Base-by-base conservation (phyloP, 2,113 vertebrate species). In the Edolisoma coerulescens region DNA sequence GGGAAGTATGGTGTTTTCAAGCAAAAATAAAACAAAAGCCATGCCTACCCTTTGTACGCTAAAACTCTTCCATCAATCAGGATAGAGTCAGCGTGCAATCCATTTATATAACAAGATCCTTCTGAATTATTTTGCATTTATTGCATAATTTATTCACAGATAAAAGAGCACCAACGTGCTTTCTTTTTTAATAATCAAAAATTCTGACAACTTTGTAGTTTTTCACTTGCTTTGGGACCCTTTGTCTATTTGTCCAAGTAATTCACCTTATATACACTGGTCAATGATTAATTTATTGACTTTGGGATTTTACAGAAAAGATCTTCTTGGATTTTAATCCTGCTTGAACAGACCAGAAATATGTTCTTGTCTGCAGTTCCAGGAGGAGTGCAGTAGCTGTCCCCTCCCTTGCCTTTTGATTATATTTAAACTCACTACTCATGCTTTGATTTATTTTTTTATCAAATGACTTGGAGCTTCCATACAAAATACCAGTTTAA, bases 371-470 rank as follows among this genome's bases (percentile, higher is more conserved):
- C 71, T 68, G 3, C 52, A 67, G 11, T 96, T 20, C 60, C 44
- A 78, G 53, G 53, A 91, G 60, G n/a, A 77, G 12, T 67, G 37
- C 49, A 57, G 61, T 64, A 95, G 37, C 57, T 89, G 75, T 89
- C 28, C 23, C 18, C 23, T 90, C 53, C 13, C 16, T 78, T 41
- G 26, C 44, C 41, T 87, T 89, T 87, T 93, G 64, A 89, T 89
- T 96, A 56, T 27, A 71, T 54, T 95, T 83, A 68, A 84, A 84
- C 41, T 84, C 35, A 77, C 44, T 84, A 44, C 14, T 93, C 26
- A 30, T 71, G 17, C 21, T 87, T 87, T 94, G 94, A 95, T 90
- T 95, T 61, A 96, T 68, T 97, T 98, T 96, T 97, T 88, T 35
- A 93, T 78, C 90, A 93, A 94, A 75, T 69, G 39, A 61, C 57